Percentiles rank a stretch among this genome's conserved stretches.
Evolutionary conservation across 2,888 invertebrate genomes (phyloP).

Genomic region (Crossocerus cetratus): DNA sequence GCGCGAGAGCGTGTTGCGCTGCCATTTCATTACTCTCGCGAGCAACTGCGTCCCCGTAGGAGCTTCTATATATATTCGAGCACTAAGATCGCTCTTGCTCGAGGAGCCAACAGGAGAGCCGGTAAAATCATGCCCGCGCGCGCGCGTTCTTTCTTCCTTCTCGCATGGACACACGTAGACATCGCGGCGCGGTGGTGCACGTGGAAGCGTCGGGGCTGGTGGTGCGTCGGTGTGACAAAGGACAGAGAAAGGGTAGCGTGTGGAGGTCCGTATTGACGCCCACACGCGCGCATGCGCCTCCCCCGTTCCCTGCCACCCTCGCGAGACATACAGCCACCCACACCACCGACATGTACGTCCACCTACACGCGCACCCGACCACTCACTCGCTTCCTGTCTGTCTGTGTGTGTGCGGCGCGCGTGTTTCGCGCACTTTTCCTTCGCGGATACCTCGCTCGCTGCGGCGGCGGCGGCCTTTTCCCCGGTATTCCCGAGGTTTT

Average conservation of each 20-base stretch:
- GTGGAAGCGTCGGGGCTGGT: constrained; percentile 14
- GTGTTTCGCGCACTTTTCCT: constrained; percentile 49
- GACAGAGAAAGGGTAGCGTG: constrained; percentile 69
- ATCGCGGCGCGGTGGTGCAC: constrained; percentile 14
- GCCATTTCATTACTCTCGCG: background rate
- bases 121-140: constrained; percentile 12
- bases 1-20: too few relatives aligned
- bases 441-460: constrained; percentile 41
- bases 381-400: constrained; percentile 33
- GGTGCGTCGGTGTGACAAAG: constrained; percentile 57
- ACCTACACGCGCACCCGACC: constrained; percentile 17
- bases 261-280: constrained; percentile 73
- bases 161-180: background rate
- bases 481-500: constrained; percentile 61
- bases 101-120: background rate
- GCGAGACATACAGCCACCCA: constrained; percentile 46
- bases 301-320: constrained; percentile 50
- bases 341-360: constrained; percentile 24
- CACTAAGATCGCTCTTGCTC: constrained; percentile 45
- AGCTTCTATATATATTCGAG: constrained; percentile 49
- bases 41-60: constrained; percentile 18
- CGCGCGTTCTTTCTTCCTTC: constrained; percentile 21
- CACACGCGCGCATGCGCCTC: constrained; percentile 70
- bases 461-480: constrained; percentile 21
- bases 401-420: constrained; percentile 25